Base-by-base conservation (phyloP, 37 sponge, comb jelly and placozoan species). In the Corticium candelabrum region DNA sequence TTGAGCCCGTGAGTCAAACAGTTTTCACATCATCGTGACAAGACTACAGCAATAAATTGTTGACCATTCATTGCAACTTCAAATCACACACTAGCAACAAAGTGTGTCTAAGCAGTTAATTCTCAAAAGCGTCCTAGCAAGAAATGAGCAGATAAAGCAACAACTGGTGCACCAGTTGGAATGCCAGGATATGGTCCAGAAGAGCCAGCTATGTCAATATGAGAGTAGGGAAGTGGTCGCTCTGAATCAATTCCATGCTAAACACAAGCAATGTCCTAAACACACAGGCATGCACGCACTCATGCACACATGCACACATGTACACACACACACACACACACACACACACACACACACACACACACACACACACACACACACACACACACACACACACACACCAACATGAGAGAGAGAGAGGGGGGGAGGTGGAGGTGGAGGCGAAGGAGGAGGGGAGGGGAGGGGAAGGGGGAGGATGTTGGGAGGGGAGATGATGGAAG, bases 181-280 rank as follows among this genome's bases (percentile, higher is more conserved):
- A 75, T 37, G 0, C 69, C 69, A 0, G 85, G 85, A 3, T 27
- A 77, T 3, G 40, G 70, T 5, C 85, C 85, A 0, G 69, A 39
- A n/a, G 85, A 85, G 5, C 85, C 85, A n/a, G 85, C 85, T 39
- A 83, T 80, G 41, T 83, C 84, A n/a, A 83, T 67, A 69, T 83
- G 84, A 11, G 84, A 78, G 77, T 81, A 85, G 76, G 43, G 76
- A 0, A 85, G 33, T 0, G 85, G 85, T 30, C n/a, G 37, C 30
- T 38, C 76, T 2, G 85, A 80, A 71, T 85, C 82, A 74, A 82
- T 68, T 41, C 85, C 85, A 40, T 81, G 81, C 85, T 85, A 62
- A 37, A 38, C 2, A n/a, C 0, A 75, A 38, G 38, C 0, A 2
- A 7, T 7, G 78, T 37, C 86, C 68, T n/a, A n/a, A n/a, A n/a